Evolutionary conservation across 2,797 vertebrate species (phyloP).

Genomic region (Buphagus erythrorhynchus): DNA sequence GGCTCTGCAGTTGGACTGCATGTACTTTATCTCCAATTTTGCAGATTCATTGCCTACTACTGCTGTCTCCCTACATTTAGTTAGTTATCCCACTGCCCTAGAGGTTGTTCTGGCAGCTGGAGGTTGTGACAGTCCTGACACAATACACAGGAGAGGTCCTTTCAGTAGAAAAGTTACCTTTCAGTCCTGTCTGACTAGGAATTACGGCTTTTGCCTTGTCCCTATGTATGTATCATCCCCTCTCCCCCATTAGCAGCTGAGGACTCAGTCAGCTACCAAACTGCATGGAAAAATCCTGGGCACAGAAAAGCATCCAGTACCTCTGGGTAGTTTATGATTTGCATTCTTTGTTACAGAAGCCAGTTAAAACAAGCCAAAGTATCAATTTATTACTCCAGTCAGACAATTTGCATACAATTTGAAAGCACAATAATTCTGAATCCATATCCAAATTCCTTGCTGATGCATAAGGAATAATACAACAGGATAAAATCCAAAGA

Average conservation of each 20-base stretch:
- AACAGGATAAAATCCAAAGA: background rate
- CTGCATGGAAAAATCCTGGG: background rate
- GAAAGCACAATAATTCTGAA: background rate
- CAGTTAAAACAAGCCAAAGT: background rate
- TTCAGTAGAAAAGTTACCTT: background rate
- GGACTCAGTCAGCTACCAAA: background rate
- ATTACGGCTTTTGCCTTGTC: background rate
- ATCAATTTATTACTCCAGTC: background rate
- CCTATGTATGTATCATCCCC: background rate
- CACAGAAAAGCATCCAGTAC: background rate
- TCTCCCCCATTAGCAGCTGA: background rate
- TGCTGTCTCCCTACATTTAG: background rate
- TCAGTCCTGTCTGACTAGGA: background rate
- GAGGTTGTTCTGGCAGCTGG: constrained; percentile 5
- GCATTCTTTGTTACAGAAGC: background rate
- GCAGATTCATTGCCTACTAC: background rate
- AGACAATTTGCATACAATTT: background rate
- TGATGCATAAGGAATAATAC: background rate
- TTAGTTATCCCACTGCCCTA: background rate
- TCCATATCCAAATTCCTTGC: background rate
- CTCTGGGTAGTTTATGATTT: background rate
- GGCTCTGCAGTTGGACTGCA: constrained; percentile 13
- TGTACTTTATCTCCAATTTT: background rate
- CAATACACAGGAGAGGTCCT: background rate
- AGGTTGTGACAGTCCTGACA: background rate